Base-by-base conservation (phyloP, 1,140 invertebrate species). In the Oncopodura yosiiana region DNA sequence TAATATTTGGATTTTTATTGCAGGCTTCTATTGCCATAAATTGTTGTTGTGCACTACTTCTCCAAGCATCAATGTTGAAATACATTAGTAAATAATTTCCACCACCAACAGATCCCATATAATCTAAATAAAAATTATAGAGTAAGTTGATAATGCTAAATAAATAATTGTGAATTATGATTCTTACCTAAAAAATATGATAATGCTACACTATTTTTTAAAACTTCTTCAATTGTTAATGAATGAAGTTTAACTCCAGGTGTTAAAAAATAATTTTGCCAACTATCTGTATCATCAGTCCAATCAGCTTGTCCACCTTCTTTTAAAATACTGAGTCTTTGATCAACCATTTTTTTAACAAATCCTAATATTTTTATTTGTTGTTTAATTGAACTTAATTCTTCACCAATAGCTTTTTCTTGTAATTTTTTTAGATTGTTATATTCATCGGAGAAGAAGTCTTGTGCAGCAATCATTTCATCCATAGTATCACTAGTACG, bases 351-450 rank as follows among this genome's bases (percentile, higher is more conserved):
- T 66, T 83, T 82, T 49, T 81, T 77, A 2, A 94, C 77, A 73
- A 87, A 94, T 46, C 81, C 73, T 34, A 94, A 73, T 68, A 87
- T 92, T 37, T 84, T 87, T n/a, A 94, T 68, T 68, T 92, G 88
- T 62, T 90, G 87, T 66, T 92, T 89, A 26, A 93, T 82, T 29
- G 79, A 75, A 27, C 19, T 52, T n/a, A 41, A 21, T 16, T 41
- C 38, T 5, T 52, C 50, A 23, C 30, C 21, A 44, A 21, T 23
- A 56, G 6, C 30, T 18, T 37, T 4, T 6, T 11, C 12, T 41
- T 23, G 11, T 42, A 16, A 29, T 69, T 71, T 73, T 70, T 80
- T 79, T 60, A 86, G 69, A 65, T 81, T 77, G 51, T 82, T 78
- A 70, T 90, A 86, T 74, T 91, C 86, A 66, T 80, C 81, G 53